phyloP scores from a whole-genome alignment of 1,140 invertebrate species.

The Maconellicoccus hirsutus region DNA sequence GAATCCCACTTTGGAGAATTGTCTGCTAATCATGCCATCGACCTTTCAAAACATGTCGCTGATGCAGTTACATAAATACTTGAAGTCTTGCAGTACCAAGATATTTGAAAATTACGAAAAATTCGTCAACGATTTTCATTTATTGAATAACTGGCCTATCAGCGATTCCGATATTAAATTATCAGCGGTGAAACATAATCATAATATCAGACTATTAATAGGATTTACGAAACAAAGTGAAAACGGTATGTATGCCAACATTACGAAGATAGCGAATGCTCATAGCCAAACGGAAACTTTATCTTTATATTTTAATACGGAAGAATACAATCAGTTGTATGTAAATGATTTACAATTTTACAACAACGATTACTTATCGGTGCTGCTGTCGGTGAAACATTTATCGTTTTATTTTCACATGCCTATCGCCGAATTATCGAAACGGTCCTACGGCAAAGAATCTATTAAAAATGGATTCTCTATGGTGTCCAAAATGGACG shows the following conservation, averaged over 20 bases:
- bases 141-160: background rate
- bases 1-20: constrained; percentile 3
- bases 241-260: background rate
- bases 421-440: background rate
- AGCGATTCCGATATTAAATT: background rate
- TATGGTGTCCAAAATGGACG: background rate
- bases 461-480: background rate
- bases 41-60: background rate
- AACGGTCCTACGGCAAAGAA: background rate
- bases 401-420: background rate
- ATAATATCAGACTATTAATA: background rate
- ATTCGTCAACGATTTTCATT: background rate
- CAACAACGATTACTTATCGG: background rate
- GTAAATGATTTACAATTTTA: background rate
- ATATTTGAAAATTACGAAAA: background rate
- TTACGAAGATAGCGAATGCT: background rate
- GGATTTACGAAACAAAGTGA: background rate
- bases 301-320: background rate
- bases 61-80: background rate
- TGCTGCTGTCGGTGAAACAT: background rate
- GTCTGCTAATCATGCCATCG: background rate
- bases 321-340: background rate
- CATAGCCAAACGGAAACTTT: background rate
- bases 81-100: background rate
- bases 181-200: background rate